Conservation (phyloP, 2,113 vertebrate species). For the Etheostoma cragini region DNA sequence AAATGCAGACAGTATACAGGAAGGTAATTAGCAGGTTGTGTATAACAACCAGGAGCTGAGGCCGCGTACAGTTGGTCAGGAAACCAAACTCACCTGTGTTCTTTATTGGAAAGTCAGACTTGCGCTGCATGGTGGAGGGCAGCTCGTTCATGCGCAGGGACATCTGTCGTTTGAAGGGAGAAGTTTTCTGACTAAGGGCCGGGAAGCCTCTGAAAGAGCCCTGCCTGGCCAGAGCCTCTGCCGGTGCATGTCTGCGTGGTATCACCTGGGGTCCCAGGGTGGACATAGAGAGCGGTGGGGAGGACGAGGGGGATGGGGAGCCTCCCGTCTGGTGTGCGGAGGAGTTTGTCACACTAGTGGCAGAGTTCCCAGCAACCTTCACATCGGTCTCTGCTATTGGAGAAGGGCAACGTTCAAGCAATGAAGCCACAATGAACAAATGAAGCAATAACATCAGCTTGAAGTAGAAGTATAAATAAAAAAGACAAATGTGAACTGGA, state of each 20-base stretch:
- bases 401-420: not conserved
- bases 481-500: not conserved
- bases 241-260: conserved; percentile 93
- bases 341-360: conserved; percentile 61
- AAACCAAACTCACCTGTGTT: conserved; percentile 87
- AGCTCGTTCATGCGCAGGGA: conserved; percentile 97
- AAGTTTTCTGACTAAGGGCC: conserved; percentile 96
- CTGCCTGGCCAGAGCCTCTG: conserved; percentile 95
- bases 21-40: not conserved
- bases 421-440: not conserved
- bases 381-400: conserved; percentile 87
- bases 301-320: conserved; percentile 86
- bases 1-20: not conserved
- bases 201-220: conserved; percentile 98
- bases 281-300: conserved; percentile 87
- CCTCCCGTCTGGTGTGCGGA: conserved; percentile 74
- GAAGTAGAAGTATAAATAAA: not conserved
- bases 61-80: not conserved
- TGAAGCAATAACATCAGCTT: not conserved
- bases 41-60: not conserved
- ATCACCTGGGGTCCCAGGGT: conserved; percentile 88
- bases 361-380: conserved; percentile 64
- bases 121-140: conserved; percentile 96
- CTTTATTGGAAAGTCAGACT: conserved; percentile 95
- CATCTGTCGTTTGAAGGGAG: conserved; percentile 96